Evolutionary conservation across 2,797 vertebrate genomes (phyloP), one percentile per base, ranked within the genome.

Genomic region (Chiropotes sagulatus): DNA sequence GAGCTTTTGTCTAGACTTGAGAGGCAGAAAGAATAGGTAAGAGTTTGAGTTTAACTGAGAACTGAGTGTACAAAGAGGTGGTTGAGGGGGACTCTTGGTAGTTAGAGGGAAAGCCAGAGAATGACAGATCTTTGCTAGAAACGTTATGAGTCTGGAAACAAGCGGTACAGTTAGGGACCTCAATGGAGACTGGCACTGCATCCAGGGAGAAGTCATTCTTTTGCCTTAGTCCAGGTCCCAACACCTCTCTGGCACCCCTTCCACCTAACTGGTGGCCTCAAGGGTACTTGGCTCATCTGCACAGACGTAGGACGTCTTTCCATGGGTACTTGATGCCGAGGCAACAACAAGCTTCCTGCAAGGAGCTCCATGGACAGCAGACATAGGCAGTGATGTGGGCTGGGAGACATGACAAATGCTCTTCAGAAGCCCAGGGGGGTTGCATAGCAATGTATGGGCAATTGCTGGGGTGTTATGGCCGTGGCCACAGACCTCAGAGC

Each of bases 401-500:
- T 24, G 28, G 52, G 26, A 24, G 9, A 44, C 17, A 10, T 4
- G 6, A 24, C 15, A 1, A 13, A 13, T 0, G 36, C 30, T 7
- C 15, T 30, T 5, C 7, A 4, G 58, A 1, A 24, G 39, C 30
- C 9, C 13, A 7, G 30, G 20, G 0, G 0, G 1, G 46, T 36
- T 20, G 15, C 48, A 41, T 6, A 4, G 11, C 5, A 33, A 22
- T 1, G 5, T 0, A 0, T n/a, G 39, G 48, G 7, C 17, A n/a
- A 6, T 1, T 1, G 0, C 1, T 0, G 9, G 8, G 19, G 22
- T 67, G 7, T 0, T 7, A 20, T 0, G 4, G 3, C 41, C 2
- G 2, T 13, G 33, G 26, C 6, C 22, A 48, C 22, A 57, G 33
- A 30, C 22, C 5, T 4, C 2, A 36, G 36, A 70, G 67, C 22